These are phyloP conservation scores for Setipinna tenuifilis DNA, from an alignment of 2,797 vertebrate genomes.

Conservation along the genomic window DNA sequence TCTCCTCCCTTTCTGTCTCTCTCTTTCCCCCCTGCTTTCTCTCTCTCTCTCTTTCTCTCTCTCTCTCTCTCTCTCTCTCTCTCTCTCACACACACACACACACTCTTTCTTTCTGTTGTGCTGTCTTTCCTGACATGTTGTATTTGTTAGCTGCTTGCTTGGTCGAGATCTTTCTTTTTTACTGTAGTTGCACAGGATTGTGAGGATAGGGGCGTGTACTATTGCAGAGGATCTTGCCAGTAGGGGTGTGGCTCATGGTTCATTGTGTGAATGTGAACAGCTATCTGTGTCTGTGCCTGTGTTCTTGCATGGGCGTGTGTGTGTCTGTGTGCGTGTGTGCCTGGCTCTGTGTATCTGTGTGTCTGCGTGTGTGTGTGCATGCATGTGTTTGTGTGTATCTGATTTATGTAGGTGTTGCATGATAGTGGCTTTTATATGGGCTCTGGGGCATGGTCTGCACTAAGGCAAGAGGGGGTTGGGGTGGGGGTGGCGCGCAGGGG, in stretches of 20 bases:
- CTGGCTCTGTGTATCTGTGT: background rate
- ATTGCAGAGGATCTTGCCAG: background rate
- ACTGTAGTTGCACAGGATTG: background rate
- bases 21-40: background rate
- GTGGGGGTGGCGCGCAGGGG: background rate
- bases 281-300: background rate
- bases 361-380: background rate
- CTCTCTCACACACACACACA: too few relatives aligned
- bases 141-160: background rate
- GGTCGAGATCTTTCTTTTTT: background rate
- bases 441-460: background rate
- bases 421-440: conserved; percentile 1
- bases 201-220: background rate
- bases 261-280: background rate
- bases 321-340: background rate
- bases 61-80: background rate
- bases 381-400: background rate
- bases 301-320: background rate
- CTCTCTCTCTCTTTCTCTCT: background rate
- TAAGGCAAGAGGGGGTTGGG: background rate
- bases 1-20: background rate
- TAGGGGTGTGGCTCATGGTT: background rate
- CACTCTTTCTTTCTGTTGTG: background rate
- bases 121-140: background rate
- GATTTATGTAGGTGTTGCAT: background rate